A percentile compares a stretch with the other conserved stretches of the same genome.
Conservation (phyloP, 1,140 invertebrate genomes). For the Conopomorpha cramerella region DNA sequence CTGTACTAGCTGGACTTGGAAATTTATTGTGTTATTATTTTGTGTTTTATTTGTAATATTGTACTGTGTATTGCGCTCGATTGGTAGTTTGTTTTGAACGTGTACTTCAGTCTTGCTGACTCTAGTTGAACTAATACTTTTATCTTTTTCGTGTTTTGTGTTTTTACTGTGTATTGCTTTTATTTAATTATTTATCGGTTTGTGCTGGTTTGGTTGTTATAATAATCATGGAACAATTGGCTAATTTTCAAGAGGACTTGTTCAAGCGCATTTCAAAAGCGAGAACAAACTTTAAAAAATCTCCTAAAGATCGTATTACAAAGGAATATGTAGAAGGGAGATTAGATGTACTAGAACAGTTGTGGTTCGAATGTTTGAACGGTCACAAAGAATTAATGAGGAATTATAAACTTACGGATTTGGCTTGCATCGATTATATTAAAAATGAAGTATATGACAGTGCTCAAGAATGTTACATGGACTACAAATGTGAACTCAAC, state of each 20-base stretch:
- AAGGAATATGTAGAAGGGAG: conserved; percentile 5
- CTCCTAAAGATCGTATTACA: conserved; percentile 5
- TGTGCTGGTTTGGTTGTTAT: not conserved
- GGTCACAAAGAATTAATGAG: conserved; percentile 3
- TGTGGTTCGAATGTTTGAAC: conserved; percentile 3
- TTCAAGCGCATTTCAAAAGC: not conserved
- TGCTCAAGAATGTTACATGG: conserved; percentile 4
- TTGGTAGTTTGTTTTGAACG: too few relatives aligned
- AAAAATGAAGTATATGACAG: conserved; percentile 4
- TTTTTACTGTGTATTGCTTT: too few relatives aligned
- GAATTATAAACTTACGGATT: not conserved
- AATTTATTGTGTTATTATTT: too few relatives aligned
- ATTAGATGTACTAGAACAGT: conserved; percentile 6
- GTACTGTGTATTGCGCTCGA: too few relatives aligned
- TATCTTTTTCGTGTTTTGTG: too few relatives aligned
- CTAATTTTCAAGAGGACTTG: not conserved
- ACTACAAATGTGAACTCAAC: conserved; percentile 2
- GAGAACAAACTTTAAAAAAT: conserved; percentile 5
- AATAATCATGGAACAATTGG: not conserved
- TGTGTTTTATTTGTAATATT: too few relatives aligned
- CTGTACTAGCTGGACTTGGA: too few relatives aligned
- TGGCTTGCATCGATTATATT: not conserved
- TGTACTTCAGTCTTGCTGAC: not conserved
- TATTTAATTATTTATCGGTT: not conserved
- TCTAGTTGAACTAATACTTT: not conserved